These are phyloP conservation scores for Hemicordylus capensis DNA, from an alignment of 2,113 vertebrate species.

Conservation along the genomic window DNA sequence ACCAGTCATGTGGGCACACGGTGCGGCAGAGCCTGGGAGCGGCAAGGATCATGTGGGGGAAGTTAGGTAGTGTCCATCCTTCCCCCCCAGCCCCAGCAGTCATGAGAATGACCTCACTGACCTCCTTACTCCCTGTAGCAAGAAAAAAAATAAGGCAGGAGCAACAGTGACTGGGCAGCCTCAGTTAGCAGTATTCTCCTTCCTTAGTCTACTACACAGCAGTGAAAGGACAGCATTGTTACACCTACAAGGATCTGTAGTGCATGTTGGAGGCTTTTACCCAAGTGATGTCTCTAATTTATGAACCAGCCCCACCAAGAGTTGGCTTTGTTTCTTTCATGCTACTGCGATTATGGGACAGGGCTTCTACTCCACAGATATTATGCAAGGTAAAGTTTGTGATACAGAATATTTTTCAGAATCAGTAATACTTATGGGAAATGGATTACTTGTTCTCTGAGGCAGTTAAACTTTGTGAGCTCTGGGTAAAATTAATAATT, in stretches of 20 bases:
- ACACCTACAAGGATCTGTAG: not conserved
- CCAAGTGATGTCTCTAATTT: not conserved
- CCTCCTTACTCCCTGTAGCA: not conserved
- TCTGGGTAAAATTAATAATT: not conserved
- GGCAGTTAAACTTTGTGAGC: not conserved
- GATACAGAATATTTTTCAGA: not conserved
- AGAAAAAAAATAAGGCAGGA: not conserved
- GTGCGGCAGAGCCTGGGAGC: too few relatives aligned
- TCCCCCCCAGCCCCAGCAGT: too few relatives aligned
- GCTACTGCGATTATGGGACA: not conserved
- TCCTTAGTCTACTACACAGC: not conserved
- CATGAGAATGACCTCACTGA: too few relatives aligned
- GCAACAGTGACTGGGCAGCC: not conserved
- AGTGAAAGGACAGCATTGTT: not conserved
- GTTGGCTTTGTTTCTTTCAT: not conserved
- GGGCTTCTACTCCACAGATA: not conserved
- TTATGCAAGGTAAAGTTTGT: not conserved
- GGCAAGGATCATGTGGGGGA: too few relatives aligned
- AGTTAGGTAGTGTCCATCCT: too few relatives aligned
- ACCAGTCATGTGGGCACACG: too few relatives aligned
- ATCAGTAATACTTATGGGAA: slow-evolving; percentile 4
- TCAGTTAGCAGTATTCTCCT: too few relatives aligned
- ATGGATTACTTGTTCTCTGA: not conserved
- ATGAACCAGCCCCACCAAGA: not conserved
- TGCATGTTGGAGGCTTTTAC: not conserved